Evolutionary conservation across 2,888 invertebrate genomes (phyloP), one percentile per base, ranked within the genome.

Genomic region (Phaedon cochleariae): DNA sequence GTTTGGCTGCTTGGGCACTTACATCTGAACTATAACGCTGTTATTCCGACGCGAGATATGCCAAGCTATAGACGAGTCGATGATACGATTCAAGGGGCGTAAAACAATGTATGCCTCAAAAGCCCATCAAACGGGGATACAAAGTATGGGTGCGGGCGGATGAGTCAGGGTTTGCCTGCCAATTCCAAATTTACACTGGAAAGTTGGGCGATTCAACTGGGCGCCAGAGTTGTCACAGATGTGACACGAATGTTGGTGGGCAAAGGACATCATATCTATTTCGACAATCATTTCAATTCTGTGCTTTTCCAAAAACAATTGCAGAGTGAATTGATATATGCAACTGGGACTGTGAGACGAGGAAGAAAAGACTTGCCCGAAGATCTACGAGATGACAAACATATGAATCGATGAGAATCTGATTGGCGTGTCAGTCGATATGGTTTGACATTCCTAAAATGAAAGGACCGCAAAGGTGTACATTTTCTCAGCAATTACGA

Each of bases 41-140:
- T 61, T 15, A 12, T 37, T 37, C 54, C 46, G 29, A 2, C n/a
- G 1, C 51, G 37, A 53, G 55, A 48, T 6, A 46, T 52, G 12
- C 31, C 46, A 9, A 17, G 34, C 70, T 45, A 37, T 73, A 10
- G 70, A 74, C 62, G 70, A 74, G 65, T 69, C 71, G 0, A 72
- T 73, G 71, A 68, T 73, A 7, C 51, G 58, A 51, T 73, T 73
- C 61, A 74, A 72, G 51, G 70, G 69, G 12, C 20, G 68, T 21
- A 48, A 76, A 74, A 67, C 76, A 78, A 67, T 79, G 75, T 70
- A 73, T 77, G 59, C 77, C 76, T 22, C 73, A 72, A 59, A 78
- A 78, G 67, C 76, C 76, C 21, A 74, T 75, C 65, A 78, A 78
- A 73, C 68, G 77, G 21, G 77, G 77, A 4, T 78, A 76, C 68